These are phyloP conservation scores for Chamaetylas fuelleborni DNA, from an alignment of 2,113 vertebrate genomes.

Conservation along the genomic window DNA sequence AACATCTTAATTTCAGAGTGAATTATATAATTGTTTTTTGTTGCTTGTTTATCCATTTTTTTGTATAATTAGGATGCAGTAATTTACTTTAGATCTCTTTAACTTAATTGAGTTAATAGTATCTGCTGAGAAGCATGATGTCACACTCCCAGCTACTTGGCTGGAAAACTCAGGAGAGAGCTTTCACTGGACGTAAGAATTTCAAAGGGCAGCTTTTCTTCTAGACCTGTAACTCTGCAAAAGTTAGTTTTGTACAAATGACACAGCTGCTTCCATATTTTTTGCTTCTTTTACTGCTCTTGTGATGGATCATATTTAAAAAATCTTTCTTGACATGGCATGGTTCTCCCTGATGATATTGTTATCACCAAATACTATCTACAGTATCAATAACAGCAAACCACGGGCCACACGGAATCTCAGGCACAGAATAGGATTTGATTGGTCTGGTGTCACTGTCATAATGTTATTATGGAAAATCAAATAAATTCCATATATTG, in stretches of 20 bases:
- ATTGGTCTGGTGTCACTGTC: not conserved
- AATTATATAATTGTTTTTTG: slow-evolving; percentile 69
- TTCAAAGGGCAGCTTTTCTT: not conserved
- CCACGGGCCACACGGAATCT: not conserved
- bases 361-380: slow-evolving; percentile 16
- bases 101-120: slow-evolving; percentile 68
- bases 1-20: slow-evolving; percentile 67
- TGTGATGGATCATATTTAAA: slow-evolving; percentile 14
- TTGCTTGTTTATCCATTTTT: slow-evolving; percentile 65
- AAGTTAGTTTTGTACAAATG: not conserved
- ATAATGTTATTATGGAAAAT: not conserved
- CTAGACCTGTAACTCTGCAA: not conserved
- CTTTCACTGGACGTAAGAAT: not conserved
- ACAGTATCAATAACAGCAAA: not conserved
- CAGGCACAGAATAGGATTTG: not conserved
- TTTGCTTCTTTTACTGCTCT: not conserved
- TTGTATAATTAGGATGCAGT: slow-evolving; percentile 59
- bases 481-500: not conserved
- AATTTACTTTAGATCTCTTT: slow-evolving; percentile 68
- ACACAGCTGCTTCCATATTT: not conserved
- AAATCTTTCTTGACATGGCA: not conserved
- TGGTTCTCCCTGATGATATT: not conserved
- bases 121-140: slow-evolving; percentile 45
- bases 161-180: slow-evolving; percentile 14
- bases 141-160: not conserved